Conservation (phyloP, 1,140 invertebrate species). For the Steinernema feltiae region DNA sequence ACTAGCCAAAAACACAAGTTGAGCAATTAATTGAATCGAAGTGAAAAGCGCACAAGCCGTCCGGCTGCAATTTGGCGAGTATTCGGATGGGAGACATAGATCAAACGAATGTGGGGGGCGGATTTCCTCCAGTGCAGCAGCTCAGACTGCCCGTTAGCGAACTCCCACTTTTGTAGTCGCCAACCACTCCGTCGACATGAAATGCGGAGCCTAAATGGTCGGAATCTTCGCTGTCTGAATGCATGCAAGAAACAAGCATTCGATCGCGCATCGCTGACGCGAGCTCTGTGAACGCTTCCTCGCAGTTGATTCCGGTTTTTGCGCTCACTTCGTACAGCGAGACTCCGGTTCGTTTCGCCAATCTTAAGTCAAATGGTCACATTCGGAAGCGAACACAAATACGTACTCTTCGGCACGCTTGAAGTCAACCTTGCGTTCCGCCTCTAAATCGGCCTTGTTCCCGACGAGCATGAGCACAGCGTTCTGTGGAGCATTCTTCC, state of each 20-base stretch:
- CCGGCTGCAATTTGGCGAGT: not conserved
- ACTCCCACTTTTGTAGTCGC: conserved; percentile 46
- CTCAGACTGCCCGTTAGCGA: conserved; percentile 36
- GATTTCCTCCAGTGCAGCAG: conserved; percentile 28
- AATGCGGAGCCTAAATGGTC: conserved; percentile 54
- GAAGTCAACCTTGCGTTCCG: conserved; percentile 53
- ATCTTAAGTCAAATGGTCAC: conserved; percentile 23
- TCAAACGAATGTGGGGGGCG: conserved; percentile 54
- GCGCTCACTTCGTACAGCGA: conserved; percentile 57
- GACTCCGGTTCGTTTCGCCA: conserved; percentile 52
- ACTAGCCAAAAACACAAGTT: conserved; percentile 1
- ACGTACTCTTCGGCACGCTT: conserved; percentile 54
- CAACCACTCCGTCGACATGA: conserved; percentile 55
- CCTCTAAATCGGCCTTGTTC: conserved; percentile 56
- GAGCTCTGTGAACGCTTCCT: conserved; percentile 54
- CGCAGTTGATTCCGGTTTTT: conserved; percentile 56
- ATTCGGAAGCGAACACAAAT: conserved; percentile 7
- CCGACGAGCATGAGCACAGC: conserved; percentile 54
- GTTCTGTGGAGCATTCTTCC: conserved; percentile 53
- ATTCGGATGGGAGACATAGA: not conserved
- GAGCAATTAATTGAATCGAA: conserved; percentile 9
- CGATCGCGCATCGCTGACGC: conserved; percentile 53
- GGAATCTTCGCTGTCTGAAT: conserved; percentile 52
- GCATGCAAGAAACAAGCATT: conserved; percentile 43
- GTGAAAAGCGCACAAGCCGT: conserved; percentile 12